A percentile compares a stretch with the other conserved stretches of the same genome.
Conservation (phyloP, 92 coral and sea anemone genomes). For the Palythoa heliodiscus region DNA sequence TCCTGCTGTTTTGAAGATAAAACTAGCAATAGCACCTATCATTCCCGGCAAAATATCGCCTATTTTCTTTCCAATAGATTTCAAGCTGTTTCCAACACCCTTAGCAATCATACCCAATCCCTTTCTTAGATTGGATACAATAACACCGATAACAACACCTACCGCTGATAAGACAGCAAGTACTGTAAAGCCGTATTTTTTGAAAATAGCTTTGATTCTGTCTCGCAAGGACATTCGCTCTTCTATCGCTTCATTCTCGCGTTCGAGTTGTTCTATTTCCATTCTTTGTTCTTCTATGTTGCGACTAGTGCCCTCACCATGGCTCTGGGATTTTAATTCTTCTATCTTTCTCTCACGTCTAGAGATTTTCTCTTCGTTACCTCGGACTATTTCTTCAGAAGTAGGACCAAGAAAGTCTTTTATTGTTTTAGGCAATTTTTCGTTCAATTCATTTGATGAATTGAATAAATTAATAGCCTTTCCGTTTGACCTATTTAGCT, state of each 20-base stretch:
- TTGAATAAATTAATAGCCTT: slow-evolving; percentile 38
- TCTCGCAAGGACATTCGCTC: no score
- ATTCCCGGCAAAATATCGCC: no score
- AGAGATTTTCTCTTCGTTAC: slow-evolving; percentile 31
- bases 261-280: slow-evolving; percentile 27
- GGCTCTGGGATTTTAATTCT: slow-evolving; percentile 15
- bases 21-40: no score
- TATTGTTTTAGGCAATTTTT: slow-evolving; percentile 40
- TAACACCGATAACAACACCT: no score
- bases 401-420: slow-evolving; percentile 43
- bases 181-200: no score
- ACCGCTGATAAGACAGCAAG: no score
- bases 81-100: slow-evolving; percentile 52
- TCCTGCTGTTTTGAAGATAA: no score
- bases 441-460: slow-evolving; percentile 25
- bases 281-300: slow-evolving; percentile 29
- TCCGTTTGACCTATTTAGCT: slow-evolving; percentile 32
- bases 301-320: neutral
- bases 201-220: no score
- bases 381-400: slow-evolving; percentile 35
- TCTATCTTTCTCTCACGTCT: neutral
- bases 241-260: slow-evolving; percentile 46
- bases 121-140: no score
- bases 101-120: no score
- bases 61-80: slow-evolving; percentile 48